Evolutionary conservation across 2,888 invertebrate species (phyloP).

Genomic region (Syrphus vitripennis): DNA sequence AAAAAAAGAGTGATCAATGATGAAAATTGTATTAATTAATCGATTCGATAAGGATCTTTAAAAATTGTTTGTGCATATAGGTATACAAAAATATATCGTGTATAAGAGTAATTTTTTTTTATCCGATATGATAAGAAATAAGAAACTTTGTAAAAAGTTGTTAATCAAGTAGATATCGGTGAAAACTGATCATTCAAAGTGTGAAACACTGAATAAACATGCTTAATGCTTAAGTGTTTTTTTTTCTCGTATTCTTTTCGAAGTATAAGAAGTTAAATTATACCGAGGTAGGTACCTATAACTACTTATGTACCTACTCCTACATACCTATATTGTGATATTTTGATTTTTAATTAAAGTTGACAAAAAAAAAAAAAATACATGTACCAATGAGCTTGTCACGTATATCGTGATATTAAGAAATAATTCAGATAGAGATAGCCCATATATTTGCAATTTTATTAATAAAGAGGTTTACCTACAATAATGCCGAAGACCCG

Average conservation of each 20-base stretch:
- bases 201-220: constrained; percentile 28
- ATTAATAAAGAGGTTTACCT: neutral
- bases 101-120: constrained; percentile 6
- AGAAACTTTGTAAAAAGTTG: constrained; percentile 25
- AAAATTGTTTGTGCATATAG: constrained; percentile 2
- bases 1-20: neutral
- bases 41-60: constrained; percentile 29
- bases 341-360: constrained; percentile 22
- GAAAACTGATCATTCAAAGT: constrained; percentile 31
- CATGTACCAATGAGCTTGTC: constrained; percentile 13
- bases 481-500: neutral
- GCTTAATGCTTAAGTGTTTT: constrained; percentile 21
- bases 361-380: neutral
- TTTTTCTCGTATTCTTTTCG: neutral
- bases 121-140: constrained; percentile 34
- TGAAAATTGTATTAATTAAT: constrained; percentile 1
- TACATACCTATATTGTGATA: neutral
- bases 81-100: neutral
- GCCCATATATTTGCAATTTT: constrained; percentile 8
- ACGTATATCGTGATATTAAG: constrained; percentile 21
- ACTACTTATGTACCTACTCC: neutral
- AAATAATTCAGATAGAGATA: constrained; percentile 10
- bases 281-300: constrained; percentile 14
- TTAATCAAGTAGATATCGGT: constrained; percentile 33
- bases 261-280: constrained; percentile 18